Evolutionary conservation across 2,797 vertebrate genomes (phyloP).

Genomic region (Hephaestus fuliginosus): DNA sequence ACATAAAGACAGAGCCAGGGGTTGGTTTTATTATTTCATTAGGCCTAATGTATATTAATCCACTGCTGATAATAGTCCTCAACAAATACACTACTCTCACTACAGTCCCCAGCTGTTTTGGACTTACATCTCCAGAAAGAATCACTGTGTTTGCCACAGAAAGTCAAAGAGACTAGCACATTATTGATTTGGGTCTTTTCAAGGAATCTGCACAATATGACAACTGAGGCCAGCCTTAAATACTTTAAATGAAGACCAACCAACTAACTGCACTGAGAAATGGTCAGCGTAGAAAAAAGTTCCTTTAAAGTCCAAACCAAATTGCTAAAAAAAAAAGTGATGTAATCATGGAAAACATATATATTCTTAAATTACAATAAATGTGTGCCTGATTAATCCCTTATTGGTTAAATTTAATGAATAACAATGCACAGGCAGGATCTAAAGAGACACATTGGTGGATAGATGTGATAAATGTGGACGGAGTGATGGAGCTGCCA

Average conservation of each 20-base stretch:
- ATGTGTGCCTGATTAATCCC: too few relatives aligned
- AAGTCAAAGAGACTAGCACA: not conserved
- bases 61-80: not conserved
- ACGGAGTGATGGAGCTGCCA: too few relatives aligned
- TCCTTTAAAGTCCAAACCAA: not conserved
- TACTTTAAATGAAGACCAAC: not conserved
- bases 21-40: slow-evolving; percentile 29
- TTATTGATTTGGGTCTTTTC: not conserved
- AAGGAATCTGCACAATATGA: not conserved
- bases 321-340: too few relatives aligned
- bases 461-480: too few relatives aligned
- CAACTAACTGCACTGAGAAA: not conserved
- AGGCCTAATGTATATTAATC: not conserved
- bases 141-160: not conserved
- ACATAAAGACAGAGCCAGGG: slow-evolving; percentile 33
- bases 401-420: too few relatives aligned
- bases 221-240: not conserved
- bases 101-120: not conserved
- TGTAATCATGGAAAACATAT: too few relatives aligned
- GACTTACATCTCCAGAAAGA: not conserved
- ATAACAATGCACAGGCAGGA: too few relatives aligned
- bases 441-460: too few relatives aligned
- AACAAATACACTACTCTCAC: not conserved
- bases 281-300: not conserved
- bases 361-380: too few relatives aligned